Conservation (phyloP, 1,140 invertebrate genomes). For the Dreissena rostriformis region DNA sequence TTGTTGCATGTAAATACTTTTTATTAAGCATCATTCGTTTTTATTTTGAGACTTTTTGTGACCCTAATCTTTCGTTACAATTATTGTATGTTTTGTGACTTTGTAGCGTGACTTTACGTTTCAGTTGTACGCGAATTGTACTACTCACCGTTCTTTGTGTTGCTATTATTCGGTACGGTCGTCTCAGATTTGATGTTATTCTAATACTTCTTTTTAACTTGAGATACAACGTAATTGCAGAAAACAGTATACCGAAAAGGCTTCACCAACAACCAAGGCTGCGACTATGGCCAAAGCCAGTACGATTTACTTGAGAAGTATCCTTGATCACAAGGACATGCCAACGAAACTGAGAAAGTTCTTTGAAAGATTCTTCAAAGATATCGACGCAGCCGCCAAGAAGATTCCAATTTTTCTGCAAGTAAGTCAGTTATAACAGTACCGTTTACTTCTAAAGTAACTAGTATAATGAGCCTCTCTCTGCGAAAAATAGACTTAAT, state of each 20-base stretch:
- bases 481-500: too few species aligned
- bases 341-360: slow-evolving; percentile 24
- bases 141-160: too few species aligned
- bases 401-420: slow-evolving; percentile 45
- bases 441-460: not conserved
- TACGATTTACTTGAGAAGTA: slow-evolving; percentile 1
- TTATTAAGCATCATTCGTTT: too few species aligned
- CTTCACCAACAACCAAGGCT: not conserved
- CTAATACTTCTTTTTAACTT: too few species aligned
- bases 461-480: not conserved
- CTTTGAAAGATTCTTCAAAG: slow-evolving; percentile 51
- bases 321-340: slow-evolving; percentile 34
- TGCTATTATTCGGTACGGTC: too few species aligned
- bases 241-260: not conserved
- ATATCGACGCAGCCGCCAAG: slow-evolving; percentile 49
- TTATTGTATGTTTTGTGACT: too few species aligned
- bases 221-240: not conserved
- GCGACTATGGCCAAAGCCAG: slow-evolving; percentile 40
- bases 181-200: too few species aligned
- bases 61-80: too few species aligned
- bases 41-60: too few species aligned
- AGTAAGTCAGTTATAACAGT: slow-evolving; percentile 7
- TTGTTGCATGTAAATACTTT: too few species aligned
- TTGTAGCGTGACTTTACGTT: too few species aligned
- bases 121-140: too few species aligned